Evolutionary conservation across 2,113 vertebrate species (phyloP), one percentile per base, ranked within the genome.

Genomic region (Lagopus muta): DNA sequence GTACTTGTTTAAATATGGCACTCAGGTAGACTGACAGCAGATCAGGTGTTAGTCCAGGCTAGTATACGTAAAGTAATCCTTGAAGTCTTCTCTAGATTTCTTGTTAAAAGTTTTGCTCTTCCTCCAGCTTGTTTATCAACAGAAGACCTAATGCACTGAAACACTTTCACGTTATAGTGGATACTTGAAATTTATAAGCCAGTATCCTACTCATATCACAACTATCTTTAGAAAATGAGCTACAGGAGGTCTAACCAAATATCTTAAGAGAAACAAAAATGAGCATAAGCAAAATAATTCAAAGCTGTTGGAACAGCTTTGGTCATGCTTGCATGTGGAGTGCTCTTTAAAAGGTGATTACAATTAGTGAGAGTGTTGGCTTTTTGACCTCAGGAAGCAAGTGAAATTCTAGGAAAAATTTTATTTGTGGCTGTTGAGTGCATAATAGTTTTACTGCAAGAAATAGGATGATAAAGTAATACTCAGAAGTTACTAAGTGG

Each of bases 31-130:
- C 18, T 34, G 22, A 50, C 58, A 36, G 54, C 2, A 2, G 45
- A 34, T 36, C 36, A 80, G 64, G 4, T 18, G 21, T 61, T 45
- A 38, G 36, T 74, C 61, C 42, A 86, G 65, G 20, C 18, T 57
- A 4, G 3, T 12, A 36, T 8, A n/a, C 0, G 0, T 1, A 52
- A 27, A 77, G 8, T 19, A 36, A 40, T 7, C 1, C 1, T 19
- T 15, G 13, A 92, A 67, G 10, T 24, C 50, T 67, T 64, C 8
- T 80, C 30, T 30, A 58, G 77, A 50, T 28, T 45, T 62, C 5
- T 55, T 66, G 8, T 28, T 28, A 66, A 42, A 1, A 34, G 10
- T 38, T 89, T 77, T 80, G 11, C 18, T 88, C 24, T 34, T 67
- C 20, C n/a, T 84, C 47, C 24, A 71, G 2, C 1, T 80, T 71